A percentile compares a stretch with the other conserved stretches of the same genome.
Conservation (phyloP, 2,888 invertebrate genomes). For the Erynnis tages region DNA sequence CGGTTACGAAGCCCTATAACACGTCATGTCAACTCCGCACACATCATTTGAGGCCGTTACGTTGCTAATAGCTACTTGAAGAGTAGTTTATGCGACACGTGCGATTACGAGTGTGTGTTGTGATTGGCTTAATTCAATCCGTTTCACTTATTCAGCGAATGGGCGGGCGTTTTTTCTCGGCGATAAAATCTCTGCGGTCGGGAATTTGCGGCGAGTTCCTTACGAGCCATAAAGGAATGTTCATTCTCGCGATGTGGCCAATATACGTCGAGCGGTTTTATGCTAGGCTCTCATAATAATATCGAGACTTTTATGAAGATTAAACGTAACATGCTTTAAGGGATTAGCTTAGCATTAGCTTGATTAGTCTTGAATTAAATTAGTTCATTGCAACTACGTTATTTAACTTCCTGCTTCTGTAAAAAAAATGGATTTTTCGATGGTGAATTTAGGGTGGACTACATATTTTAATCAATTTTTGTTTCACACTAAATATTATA, state of each 20-base stretch:
- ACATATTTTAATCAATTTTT: too few relatives aligned
- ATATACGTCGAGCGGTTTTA: constrained; percentile 16
- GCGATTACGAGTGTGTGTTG: constrained; percentile 20
- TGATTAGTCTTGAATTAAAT: neutral
- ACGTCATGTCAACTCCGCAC: neutral
- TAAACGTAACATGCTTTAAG: constrained; percentile 4
- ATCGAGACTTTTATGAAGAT: constrained; percentile 12
- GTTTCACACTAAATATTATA: too few relatives aligned
- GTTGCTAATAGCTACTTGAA: constrained; percentile 14
- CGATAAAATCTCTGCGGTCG: constrained; percentile 14
- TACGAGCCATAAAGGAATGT: constrained; percentile 12
- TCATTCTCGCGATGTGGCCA: constrained; percentile 14
- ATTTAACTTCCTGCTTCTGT: too few relatives aligned
- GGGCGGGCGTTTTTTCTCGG: constrained; percentile 8
- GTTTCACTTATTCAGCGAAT: constrained; percentile 20
- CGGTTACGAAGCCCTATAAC: too few relatives aligned
- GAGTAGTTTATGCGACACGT: constrained; percentile 21
- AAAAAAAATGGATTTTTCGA: too few relatives aligned
- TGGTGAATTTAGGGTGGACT: too few relatives aligned
- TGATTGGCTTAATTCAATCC: constrained; percentile 24
- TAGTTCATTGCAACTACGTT: too few relatives aligned
- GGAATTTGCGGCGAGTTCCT: constrained; percentile 12
- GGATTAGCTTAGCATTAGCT: neutral
- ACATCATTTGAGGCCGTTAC: constrained; percentile 8
- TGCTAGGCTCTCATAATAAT: neutral